Evolutionary conservation across 1,140 invertebrate species (phyloP).

Genomic region (Heliconius himera): DNA sequence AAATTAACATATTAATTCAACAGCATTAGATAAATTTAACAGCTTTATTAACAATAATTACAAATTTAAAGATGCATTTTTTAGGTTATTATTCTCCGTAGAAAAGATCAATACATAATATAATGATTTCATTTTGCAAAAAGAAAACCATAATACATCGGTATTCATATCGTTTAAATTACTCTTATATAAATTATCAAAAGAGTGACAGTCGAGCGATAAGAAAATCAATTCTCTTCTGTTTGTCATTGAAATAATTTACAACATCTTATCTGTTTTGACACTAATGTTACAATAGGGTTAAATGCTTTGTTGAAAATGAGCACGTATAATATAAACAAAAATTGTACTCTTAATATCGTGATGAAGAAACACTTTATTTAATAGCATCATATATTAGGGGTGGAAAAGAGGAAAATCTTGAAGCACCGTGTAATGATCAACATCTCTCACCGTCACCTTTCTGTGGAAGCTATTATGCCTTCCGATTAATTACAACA

Average conservation of each 20-base stretch:
- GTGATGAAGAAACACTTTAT: conserved; percentile 16
- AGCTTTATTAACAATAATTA: too few species aligned
- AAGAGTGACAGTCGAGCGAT: background rate
- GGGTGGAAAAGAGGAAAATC: conserved; percentile 49
- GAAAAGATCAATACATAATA: background rate
- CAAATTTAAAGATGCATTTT: background rate
- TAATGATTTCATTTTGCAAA: background rate
- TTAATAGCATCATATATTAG: conserved; percentile 37
- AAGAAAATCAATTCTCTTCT: conserved; percentile 5
- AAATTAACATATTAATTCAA: background rate
- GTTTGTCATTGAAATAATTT: conserved; percentile 9
- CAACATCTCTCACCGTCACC: conserved; percentile 60
- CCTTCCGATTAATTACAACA: conserved; percentile 69
- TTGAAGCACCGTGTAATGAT: conserved; percentile 70
- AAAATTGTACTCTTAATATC: conserved; percentile 1
- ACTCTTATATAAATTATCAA: background rate
- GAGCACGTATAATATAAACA: conserved; percentile 9
- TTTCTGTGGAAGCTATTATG: conserved; percentile 45
- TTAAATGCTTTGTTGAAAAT: conserved; percentile 3
- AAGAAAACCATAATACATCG: too few species aligned
- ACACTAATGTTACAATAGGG: conserved; percentile 8
- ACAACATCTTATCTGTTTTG: conserved; percentile 10
- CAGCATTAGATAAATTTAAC: too few species aligned
- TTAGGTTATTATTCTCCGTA: background rate
- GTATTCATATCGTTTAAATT: background rate